A percentile compares a stretch with the other conserved stretches of the same genome.
Evolutionary conservation across 1,140 invertebrate genomes (phyloP).

Genomic region (Bombus sylvicola): DNA sequence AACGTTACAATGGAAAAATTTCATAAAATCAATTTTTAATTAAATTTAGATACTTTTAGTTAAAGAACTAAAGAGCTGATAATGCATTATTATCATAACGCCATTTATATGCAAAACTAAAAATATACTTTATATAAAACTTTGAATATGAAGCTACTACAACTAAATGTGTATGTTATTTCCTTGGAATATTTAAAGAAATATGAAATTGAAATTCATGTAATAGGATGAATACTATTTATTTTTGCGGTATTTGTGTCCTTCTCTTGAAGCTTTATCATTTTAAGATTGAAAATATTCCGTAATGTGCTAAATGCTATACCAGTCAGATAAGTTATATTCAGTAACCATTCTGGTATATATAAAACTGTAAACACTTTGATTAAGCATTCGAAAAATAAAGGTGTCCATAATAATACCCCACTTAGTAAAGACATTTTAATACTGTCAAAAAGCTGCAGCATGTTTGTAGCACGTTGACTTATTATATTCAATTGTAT

Average conservation of each 20-base stretch:
- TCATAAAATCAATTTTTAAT: background rate
- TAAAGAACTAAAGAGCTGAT: background rate
- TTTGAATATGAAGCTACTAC: background rate
- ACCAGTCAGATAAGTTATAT: slow-evolving; percentile 58
- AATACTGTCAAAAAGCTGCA: slow-evolving; percentile 45
- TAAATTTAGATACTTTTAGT: background rate
- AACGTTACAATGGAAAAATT: background rate
- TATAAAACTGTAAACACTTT: slow-evolving; percentile 63
- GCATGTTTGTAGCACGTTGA: slow-evolving; percentile 1
- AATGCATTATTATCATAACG: background rate
- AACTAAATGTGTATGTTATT: background rate
- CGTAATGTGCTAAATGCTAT: slow-evolving; percentile 60
- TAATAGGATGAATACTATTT: slow-evolving; percentile 65
- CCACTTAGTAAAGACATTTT: slow-evolving; percentile 58
- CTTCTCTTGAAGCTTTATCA: slow-evolving; percentile 62
- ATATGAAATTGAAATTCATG: slow-evolving; percentile 22
- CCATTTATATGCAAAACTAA: slow-evolving; percentile 8
- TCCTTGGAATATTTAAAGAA: background rate
- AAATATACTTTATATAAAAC: background rate
- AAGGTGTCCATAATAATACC: slow-evolving; percentile 70
- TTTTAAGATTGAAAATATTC: slow-evolving; percentile 68
- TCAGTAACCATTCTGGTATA: slow-evolving; percentile 61
- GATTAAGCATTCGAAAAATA: slow-evolving; percentile 59
- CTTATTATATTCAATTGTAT: background rate
- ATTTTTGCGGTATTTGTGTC: slow-evolving; percentile 44